A percentile compares a stretch with the other conserved stretches of the same genome.
Conservation (phyloP, 2,888 invertebrate species). For the Dryobotodes eremita region DNA sequence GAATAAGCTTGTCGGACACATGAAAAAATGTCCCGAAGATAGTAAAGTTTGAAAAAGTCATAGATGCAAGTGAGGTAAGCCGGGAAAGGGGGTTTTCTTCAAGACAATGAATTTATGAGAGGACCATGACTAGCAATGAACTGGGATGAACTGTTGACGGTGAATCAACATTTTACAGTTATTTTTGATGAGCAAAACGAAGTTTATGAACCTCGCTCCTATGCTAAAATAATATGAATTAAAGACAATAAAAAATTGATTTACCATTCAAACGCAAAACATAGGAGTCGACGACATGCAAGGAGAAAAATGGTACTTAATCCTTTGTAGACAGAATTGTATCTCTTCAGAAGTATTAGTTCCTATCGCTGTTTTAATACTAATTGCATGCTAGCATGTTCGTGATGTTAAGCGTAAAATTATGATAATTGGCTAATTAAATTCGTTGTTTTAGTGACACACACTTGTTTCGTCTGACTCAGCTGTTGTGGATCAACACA, state of each 20-base stretch:
- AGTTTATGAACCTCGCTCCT: no score
- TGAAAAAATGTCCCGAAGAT: neutral
- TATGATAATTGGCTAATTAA: slow-evolving; percentile 59
- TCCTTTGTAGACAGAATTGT: neutral
- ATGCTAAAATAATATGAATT: neutral
- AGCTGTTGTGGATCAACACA: slow-evolving; percentile 51
- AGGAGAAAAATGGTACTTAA: neutral
- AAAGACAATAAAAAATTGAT: neutral
- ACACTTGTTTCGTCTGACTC: slow-evolving; percentile 55
- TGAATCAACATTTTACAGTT: neutral
- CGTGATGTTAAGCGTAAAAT: slow-evolving; percentile 51
- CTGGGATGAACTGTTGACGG: neutral
- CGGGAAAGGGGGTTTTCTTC: neutral
- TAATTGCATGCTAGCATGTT: slow-evolving; percentile 39
- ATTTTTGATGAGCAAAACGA: neutral
- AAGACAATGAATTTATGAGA: neutral
- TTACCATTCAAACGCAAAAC: neutral
- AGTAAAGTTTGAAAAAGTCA: neutral
- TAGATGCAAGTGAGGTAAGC: neutral
- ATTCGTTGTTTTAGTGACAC: slow-evolving; percentile 53
- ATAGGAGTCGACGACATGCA: neutral
- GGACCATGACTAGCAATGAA: neutral
- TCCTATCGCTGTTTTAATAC: slow-evolving; percentile 7
- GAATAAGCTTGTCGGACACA: neutral
- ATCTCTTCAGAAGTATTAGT: slow-evolving; percentile 9